A percentile compares a stretch with the other conserved stretches of the same genome.
Evolutionary conservation across 2,113 vertebrate species (phyloP).

Genomic region (Hydrochoerus hydrochaeris): DNA sequence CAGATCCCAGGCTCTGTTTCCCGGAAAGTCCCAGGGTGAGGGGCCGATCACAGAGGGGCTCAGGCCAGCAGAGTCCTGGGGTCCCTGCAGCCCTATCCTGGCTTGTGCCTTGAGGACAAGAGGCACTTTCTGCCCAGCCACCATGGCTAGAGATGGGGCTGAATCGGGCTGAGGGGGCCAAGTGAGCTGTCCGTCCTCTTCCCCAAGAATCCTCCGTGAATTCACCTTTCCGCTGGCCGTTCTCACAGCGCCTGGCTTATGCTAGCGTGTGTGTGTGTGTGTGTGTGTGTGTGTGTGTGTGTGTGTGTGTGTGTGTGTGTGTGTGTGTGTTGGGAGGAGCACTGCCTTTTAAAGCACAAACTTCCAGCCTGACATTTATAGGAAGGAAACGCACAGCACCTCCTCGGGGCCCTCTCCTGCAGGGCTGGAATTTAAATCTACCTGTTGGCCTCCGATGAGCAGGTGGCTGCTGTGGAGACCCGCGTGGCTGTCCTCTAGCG

Average conservation of each 20-base stretch:
- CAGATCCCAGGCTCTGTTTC: neutral
- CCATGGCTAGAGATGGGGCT: neutral
- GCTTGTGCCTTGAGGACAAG: neutral
- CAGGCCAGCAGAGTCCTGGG: neutral
- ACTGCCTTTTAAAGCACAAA: neutral
- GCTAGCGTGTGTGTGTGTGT: neutral
- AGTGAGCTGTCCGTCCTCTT: neutral
- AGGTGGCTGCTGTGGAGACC: neutral
- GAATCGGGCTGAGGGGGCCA: neutral
- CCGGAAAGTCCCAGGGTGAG: no score
- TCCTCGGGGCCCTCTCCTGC: neutral
- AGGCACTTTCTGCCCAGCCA: neutral
- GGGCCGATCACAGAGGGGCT: neutral
- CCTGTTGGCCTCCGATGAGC: neutral
- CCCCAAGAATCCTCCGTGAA: neutral
- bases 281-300: no score
- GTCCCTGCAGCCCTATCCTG: neutral
- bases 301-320: no score
- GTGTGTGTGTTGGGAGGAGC: neutral
- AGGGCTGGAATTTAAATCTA: neutral
- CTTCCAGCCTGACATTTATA: constrained; percentile 19
- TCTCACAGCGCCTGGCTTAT: neutral
- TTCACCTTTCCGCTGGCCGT: neutral
- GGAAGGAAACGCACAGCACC: neutral
- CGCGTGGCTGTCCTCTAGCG: neutral